Evolutionary conservation across 2,113 vertebrate species (phyloP), one percentile per base, ranked within the genome.

Genomic region (Periophthalmodon schlosseri): DNA sequence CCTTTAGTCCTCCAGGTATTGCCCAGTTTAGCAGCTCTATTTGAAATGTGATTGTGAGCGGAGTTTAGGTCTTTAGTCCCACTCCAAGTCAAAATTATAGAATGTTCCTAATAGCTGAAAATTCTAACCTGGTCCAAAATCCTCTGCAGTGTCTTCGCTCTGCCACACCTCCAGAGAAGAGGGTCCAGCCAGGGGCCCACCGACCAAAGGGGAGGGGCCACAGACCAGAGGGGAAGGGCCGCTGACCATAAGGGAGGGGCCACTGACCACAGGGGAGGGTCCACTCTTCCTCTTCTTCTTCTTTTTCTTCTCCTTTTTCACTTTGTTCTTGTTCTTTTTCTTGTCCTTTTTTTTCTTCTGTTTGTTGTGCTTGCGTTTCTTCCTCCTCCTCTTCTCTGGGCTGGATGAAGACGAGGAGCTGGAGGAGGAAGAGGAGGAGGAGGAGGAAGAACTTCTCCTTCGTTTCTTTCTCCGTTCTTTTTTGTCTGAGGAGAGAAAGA

Each of bases 101-200:
- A n/a, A n/a, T 28, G 28, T 28, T 28, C 28, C 28, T 14, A 2
- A 47, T 12, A 47, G 46, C 16, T 10, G 52, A 56, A 56, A 56
- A 56, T n/a, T 74, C 84, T 69, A 70, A 98, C 97, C 96, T 89
- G 97, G 96, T 20, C 95, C 97, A 0, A 93, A 86, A 28, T 96
- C 96, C 70, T 77, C 92, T 0, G 79, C 77, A 11, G 54, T 78
- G 0, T 95, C 87, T 0, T 96, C 93, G 70, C 88, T 92, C 89
- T 96, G 95, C 96, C 96, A 97, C 87, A 94, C 94, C 77, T 96
- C 95, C 86, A 97, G 88, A 0, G 83, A 95, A 1, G 95, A 93
- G 0, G 94, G 68, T 14, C 23, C 57, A 24, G 57, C 24, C n/a
- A 6, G 8, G 8, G 54, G 54, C 7, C 20, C 54, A n/a, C 50